Conservation (phyloP, 1,140 invertebrate species). For the Proctacanthus coquilletti region DNA sequence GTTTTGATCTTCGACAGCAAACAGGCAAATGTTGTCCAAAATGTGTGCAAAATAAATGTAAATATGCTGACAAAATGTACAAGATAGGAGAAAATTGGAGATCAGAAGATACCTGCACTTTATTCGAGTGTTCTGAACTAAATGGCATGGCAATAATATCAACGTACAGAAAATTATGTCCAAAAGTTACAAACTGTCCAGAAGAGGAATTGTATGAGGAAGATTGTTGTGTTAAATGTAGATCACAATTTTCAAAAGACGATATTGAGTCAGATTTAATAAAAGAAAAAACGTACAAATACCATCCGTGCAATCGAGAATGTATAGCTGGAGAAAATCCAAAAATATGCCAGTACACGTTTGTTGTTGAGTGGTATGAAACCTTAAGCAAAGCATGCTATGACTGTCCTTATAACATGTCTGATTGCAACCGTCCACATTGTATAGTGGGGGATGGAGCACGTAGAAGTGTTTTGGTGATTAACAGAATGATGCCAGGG, state of each 20-base stretch:
- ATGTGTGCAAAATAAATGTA: constrained; percentile 23
- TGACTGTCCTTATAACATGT: constrained; percentile 57
- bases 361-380: constrained; percentile 52
- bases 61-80: constrained; percentile 19
- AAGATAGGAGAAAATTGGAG: constrained; percentile 24
- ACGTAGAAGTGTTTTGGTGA: constrained; percentile 50
- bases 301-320: constrained; percentile 22
- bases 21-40: constrained; percentile 21
- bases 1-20: constrained; percentile 15
- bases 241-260: constrained; percentile 3
- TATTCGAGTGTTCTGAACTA: constrained; percentile 17
- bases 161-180: constrained; percentile 20
- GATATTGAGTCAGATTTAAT: constrained; percentile 15
- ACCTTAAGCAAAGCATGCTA: constrained; percentile 79
- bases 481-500: constrained; percentile 77
- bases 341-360: constrained; percentile 22
- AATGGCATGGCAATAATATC: constrained; percentile 17
- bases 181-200: constrained; percentile 17
- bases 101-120: constrained; percentile 20
- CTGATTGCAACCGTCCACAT: constrained; percentile 60
- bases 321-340: constrained; percentile 15
- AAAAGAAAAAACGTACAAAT: constrained; percentile 9
- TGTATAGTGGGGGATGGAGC: constrained; percentile 73
- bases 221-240: constrained; percentile 22
- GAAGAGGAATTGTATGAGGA: constrained; percentile 11